Percentiles rank a stretch among this genome's conserved stretches.
phyloP scores from a whole-genome alignment of 37 sponge, comb jelly and placozoan species.

The Oscarella lobularis region DNA sequence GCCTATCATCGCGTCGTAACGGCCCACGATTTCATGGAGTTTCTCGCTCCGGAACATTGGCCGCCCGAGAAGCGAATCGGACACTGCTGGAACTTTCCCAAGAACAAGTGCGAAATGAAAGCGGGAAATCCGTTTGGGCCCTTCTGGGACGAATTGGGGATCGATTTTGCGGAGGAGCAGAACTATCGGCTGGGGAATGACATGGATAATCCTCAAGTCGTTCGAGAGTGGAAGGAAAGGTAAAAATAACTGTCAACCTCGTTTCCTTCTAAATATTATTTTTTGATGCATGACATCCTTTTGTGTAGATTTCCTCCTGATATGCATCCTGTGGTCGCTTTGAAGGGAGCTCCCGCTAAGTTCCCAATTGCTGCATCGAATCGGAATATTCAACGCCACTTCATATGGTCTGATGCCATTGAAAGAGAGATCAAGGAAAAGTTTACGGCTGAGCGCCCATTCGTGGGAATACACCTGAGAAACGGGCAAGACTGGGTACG shows the following conservation, averaged over 20 bases:
- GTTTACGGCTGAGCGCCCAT: conserved; percentile 23
- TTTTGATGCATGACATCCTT: not conserved
- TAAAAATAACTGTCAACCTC: conserved; percentile 5
- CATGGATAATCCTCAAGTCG: not conserved
- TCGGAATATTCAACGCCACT: conserved; percentile 40
- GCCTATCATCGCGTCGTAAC: conserved; percentile 47
- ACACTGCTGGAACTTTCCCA: conserved; percentile 23
- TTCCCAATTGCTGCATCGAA: conserved; percentile 44
- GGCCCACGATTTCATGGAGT: conserved; percentile 53
- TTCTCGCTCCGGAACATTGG: conserved; percentile 62
- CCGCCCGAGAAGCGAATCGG: conserved; percentile 55
- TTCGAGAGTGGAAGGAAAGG: conserved; percentile 36
- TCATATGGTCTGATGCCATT: conserved; percentile 43
- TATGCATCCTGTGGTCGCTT: conserved; percentile 57
- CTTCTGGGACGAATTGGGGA: conserved; percentile 58
- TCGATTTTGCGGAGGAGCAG: conserved; percentile 46
- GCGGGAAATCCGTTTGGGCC: conserved; percentile 81
- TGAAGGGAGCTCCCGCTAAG: conserved; percentile 70
- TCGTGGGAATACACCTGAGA: conserved; percentile 56
- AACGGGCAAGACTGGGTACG: conserved; percentile 79
- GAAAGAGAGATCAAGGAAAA: conserved; percentile 23
- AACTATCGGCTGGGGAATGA: conserved; percentile 28
- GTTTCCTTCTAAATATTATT: too few species aligned
- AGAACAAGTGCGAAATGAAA: conserved; percentile 11
- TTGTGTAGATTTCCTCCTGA: conserved; percentile 56